Conservation (phyloP, 1,140 invertebrate genomes). For the Tetranychus urticae region DNA sequence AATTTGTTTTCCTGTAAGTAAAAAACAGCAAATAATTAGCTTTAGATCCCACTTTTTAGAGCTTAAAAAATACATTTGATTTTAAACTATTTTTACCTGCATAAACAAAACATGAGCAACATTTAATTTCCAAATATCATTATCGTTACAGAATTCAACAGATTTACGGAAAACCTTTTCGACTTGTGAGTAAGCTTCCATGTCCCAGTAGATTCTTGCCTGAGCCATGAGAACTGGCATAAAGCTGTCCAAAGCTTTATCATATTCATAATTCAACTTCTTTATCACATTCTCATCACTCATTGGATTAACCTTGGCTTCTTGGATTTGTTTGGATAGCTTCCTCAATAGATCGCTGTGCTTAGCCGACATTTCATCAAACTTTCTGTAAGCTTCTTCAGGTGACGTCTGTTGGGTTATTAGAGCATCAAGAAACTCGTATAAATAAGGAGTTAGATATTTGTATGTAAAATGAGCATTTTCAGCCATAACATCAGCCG, state of each 20-base stretch:
- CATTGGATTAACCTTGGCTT: conserved; percentile 48
- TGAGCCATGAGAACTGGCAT: conserved; percentile 94
- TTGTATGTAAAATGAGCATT: conserved; percentile 92
- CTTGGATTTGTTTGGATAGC: conserved; percentile 69
- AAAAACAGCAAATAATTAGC: not conserved
- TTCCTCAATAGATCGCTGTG: conserved; percentile 73
- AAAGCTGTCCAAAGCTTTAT: conserved; percentile 23
- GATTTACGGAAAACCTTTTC: conserved; percentile 86
- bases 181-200: conserved; percentile 81
- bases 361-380: conserved; percentile 78
- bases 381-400: conserved; percentile 86
- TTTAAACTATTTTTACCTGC: conserved; percentile 25
- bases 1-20: conserved; percentile 65
- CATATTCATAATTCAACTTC: conserved; percentile 24
- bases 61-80: not conserved
- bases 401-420: conserved; percentile 93
- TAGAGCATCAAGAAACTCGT: conserved; percentile 53
- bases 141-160: conserved; percentile 91
- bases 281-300: conserved; percentile 72
- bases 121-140: conserved; percentile 89
- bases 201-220: conserved; percentile 96
- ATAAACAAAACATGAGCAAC: conserved; percentile 97
- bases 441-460: conserved; percentile 59
- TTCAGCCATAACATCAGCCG: conserved; percentile 91
- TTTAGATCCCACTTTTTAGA: not conserved